Base-by-base conservation (phyloP, 1,140 invertebrate species). In the Trypoxylus dichotomus region DNA sequence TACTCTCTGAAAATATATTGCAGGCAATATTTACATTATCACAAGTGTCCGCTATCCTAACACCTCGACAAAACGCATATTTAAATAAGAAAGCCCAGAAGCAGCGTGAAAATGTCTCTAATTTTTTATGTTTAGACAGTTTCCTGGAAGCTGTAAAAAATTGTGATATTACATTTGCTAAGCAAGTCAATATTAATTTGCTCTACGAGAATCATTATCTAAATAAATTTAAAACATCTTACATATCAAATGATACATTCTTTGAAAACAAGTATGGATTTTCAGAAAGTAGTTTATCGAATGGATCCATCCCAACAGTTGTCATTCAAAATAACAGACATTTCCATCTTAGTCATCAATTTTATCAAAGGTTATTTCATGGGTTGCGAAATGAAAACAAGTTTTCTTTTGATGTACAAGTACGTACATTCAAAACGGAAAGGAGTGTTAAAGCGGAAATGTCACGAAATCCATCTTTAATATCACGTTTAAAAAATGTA, bases 391-490 rank as follows among this genome's bases (percentile, higher is more conserved):
- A 77, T 76, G 76, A 82, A 60, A 84, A 85, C 74, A 83, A 79
- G n/a, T 89, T 88, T 79, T 85, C 82, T 24, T 90, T 87, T 80
- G 86, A 87, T 77, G 82, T 90, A 10, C 90, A 90, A 85, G 86
- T 90, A 13, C 88, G 92, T 77, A 88, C 88, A 42, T 96, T 96
- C 83, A 95, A 95, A 86, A 95, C 94, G 5, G 90, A 94, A 79
- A 86, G 93, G 78, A 91, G 88, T 71, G 88, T 93, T 8, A 89
- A 91, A 79, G 89, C 91, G 0, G 93, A 95, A 81, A 82, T 90
- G 47, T 88, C 91, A 76, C 87, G 93, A 79, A 94, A 94, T 86
- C 92, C 93, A 0, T 89, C 90, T 47, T 83, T 93, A 78, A 85
- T 88, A 58, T 87, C 86, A 76, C 86, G 91, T 83, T 84, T 92